Base-by-base conservation (phyloP, 1,140 invertebrate genomes). In the Nasonia vitripennis region DNA sequence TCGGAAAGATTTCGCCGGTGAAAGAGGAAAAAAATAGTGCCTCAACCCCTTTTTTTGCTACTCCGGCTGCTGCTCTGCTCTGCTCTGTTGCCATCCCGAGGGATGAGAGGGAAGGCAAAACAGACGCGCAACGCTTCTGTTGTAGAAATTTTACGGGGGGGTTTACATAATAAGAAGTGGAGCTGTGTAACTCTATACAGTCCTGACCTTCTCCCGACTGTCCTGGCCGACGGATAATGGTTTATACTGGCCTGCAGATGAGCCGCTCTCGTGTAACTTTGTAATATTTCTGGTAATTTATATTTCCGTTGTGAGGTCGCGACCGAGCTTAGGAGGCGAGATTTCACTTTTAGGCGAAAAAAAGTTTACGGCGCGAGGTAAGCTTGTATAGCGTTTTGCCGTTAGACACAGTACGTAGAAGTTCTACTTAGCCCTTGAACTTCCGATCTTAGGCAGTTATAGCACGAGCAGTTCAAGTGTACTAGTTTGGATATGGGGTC, bases 161-260 rank as follows among this genome's bases (percentile, higher is more conserved):
- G 70, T 68, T 85, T 85, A 85, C 84, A 85, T 85, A 85, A 85
- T 85, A 81, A 85, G 78, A 85, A 85, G 78, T 75, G 55, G 70
- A 85, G 78, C 84, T 85, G 84, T 85, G 84, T 85, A 85, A 85
- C 78, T 85, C 80, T 85, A 62, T 51, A 85, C 81, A 85, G 84
- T 55, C 27, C 31, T 75, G 84, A 75, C 84, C 84, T 85, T 85
- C 78, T 78, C 55, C 7, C 51, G 34, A 51, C 70, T 31, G 31
- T 23, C 51, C 67, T 62, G 4, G 37, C 1, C n/a, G 20, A 41
- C 3, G 55, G 55, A 62, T 20, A 27, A 1, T 62, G 55, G 55
- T n/a, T 62, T 62, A 37, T 37, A 37, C 34, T 37, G 34, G 34
- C 34, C 34, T 37, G 34, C 17, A 23, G 68, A 34, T 10, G 27